phyloP scores from a whole-genome alignment of 2,113 vertebrate species.

The Varanus salvator region DNA sequence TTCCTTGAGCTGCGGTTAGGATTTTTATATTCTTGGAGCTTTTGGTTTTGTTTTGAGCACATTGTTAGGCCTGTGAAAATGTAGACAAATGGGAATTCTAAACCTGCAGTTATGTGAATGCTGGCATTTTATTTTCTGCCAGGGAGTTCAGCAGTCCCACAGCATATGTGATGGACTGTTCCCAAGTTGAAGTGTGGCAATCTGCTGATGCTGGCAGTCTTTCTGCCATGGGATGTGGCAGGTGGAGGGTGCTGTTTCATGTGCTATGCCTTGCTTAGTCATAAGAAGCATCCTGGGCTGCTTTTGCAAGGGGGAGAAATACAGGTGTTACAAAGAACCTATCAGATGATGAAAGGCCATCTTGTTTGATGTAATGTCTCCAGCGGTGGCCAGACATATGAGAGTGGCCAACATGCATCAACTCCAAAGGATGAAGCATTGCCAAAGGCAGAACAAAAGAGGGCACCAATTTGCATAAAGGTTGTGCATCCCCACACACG shows the following conservation, averaged over 20 bases:
- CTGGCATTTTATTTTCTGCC: slow-evolving; percentile 61
- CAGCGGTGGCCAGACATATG: neutral
- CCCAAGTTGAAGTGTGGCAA: slow-evolving; percentile 34
- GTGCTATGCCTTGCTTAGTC: slow-evolving; percentile 14
- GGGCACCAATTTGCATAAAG: too few species aligned
- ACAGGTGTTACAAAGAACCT: too few species aligned
- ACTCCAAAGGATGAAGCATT: too few species aligned
- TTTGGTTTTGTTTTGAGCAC: slow-evolving; percentile 21
- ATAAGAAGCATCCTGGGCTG: neutral
- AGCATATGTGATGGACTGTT: slow-evolving; percentile 44
- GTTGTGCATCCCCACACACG: too few species aligned
- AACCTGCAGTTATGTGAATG: slow-evolving; percentile 51
- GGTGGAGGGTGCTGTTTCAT: slow-evolving; percentile 15
- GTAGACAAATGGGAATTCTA: slow-evolving; percentile 38
- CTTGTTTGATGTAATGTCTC: neutral
- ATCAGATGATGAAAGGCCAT: too few species aligned
- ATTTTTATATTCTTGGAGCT: slow-evolving; percentile 26
- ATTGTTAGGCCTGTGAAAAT: slow-evolving; percentile 40
- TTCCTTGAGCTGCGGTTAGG: slow-evolving; percentile 26
- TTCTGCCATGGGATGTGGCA: slow-evolving; percentile 46
- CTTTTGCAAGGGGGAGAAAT: neutral
- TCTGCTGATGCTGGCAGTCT: slow-evolving; percentile 48
- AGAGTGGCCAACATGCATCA: too few species aligned
- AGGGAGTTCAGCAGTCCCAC: slow-evolving; percentile 51
- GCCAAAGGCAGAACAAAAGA: too few species aligned